Base-by-base conservation (phyloP, 1,140 invertebrate species). In the Berghia stephanieae region DNA sequence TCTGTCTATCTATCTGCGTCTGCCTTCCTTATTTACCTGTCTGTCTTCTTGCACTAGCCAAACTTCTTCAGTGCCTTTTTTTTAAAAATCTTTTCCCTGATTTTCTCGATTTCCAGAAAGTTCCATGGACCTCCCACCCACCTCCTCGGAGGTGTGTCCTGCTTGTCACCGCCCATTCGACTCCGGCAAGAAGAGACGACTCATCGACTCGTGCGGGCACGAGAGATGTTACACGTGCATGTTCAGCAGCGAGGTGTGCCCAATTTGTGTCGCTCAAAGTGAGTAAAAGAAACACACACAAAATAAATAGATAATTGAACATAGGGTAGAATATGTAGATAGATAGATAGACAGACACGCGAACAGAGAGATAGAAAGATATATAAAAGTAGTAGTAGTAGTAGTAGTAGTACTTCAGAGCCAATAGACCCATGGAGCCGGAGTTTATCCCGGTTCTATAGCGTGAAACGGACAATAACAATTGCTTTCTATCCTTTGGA, bases 161-260 rank as follows among this genome's bases (percentile, higher is more conserved):
- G 83, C 89, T 42, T 90, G 90, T 80, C 87, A 94, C 88, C 95
- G 96, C 93, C 95, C 95, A 79, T 97, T 96, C 91, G 96, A 97
- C 90, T 96, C 96, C 90, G 95, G 96, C 89, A 97, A 96, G 90
- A 96, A 96, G 90, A 92, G 96, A 88, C 94, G 95, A 86, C 91
- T 98, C 83, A 96, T 96, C 87, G 96, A 97, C 90, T 94, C 94
- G 71, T 98, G 96, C 90, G 96, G 96, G 79, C 96, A 97, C 92
- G 95, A 96, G 87, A 91, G 95, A 60, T 97, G 96, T 90, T 97
- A 97, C 91, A 94, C 94, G 79, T 98, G 96, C 90, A 94, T 97
- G 92, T 96, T 96, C 90, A 93, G 93, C 83, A 95, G 94, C 90
- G 95, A 97, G 89, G 91, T 93, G 38, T 97, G 96, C 89, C 95